Evolutionary conservation across 2,113 vertebrate genomes (phyloP).

Genomic region (Rhinolophus sinicus): DNA sequence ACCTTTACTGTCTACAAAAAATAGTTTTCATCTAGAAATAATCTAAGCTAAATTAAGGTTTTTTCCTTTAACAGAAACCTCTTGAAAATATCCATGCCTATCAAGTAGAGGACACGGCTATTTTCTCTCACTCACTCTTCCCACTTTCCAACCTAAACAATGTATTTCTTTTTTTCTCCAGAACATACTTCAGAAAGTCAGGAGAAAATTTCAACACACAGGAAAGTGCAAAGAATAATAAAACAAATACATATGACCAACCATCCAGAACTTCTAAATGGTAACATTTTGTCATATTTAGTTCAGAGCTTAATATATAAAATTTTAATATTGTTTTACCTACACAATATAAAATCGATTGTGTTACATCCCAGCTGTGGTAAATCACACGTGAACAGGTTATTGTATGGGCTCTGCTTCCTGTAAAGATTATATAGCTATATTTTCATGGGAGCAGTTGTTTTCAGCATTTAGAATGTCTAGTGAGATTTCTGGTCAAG

Average conservation of each 20-base stretch:
- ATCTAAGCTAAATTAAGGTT: neutral
- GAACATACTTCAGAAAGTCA: neutral
- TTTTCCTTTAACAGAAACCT: neutral
- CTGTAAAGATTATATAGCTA: neutral
- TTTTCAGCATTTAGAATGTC: neutral
- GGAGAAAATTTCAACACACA: neutral
- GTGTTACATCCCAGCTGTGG: neutral
- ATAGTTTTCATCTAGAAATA: neutral
- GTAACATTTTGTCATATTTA: conserved; percentile 43
- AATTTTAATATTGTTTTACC: conserved; percentile 13
- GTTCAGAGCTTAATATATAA: conserved; percentile 29
- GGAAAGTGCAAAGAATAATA: neutral
- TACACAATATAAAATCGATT: conserved; percentile 14
- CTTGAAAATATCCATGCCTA: neutral
- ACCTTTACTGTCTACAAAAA: neutral
- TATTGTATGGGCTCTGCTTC: neutral
- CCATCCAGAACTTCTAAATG: neutral
- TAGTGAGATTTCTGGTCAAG: too few relatives aligned
- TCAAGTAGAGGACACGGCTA: neutral
- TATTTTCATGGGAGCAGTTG: neutral
- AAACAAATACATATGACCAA: neutral
- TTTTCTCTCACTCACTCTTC: neutral
- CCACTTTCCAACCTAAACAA: neutral
- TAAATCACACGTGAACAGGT: conserved; percentile 6
- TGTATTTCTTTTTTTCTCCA: neutral